Percentiles rank a stretch among this genome's conserved stretches.
Conservation (phyloP, 2,797 vertebrate genomes). For the Enteromius fasciolatus region DNA sequence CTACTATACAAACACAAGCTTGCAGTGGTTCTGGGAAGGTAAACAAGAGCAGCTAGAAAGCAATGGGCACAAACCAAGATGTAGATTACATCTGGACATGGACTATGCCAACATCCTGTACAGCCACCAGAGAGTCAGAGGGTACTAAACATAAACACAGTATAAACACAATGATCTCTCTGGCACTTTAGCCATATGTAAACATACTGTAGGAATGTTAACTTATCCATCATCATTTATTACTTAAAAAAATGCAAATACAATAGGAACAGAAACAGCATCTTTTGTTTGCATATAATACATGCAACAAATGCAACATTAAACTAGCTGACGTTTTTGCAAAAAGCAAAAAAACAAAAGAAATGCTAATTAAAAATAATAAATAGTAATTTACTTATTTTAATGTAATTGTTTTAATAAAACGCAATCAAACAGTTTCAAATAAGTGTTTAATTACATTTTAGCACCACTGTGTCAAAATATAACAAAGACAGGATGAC, state of each 20-base stretch:
- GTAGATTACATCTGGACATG: conserved; percentile 66
- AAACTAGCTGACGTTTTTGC: background rate
- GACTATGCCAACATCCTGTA: conserved; percentile 25
- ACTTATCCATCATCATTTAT: background rate
- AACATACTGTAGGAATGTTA: background rate
- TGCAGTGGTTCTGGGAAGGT: conserved; percentile 1
- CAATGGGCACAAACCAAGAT: conserved; percentile 59
- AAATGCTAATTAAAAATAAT: background rate
- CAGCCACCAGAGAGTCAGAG: conserved; percentile 8
- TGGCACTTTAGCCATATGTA: background rate
- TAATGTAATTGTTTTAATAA: too few relatives aligned
- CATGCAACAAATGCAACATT: background rate
- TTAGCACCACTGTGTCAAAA: background rate
- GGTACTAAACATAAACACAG: background rate
- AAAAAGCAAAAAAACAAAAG: background rate
- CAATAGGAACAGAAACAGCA: background rate
- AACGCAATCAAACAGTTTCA: background rate
- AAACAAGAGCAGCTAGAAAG: conserved; percentile 55
- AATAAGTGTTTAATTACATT: background rate
- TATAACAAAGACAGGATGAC: background rate
- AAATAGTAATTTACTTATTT: too few relatives aligned
- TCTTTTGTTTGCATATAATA: background rate
- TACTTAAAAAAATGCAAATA: background rate
- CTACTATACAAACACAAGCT: conserved; percentile 67
- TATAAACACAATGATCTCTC: background rate